Base-by-base conservation (phyloP, 2,888 invertebrate genomes). In the Oxycera nigricornis region DNA sequence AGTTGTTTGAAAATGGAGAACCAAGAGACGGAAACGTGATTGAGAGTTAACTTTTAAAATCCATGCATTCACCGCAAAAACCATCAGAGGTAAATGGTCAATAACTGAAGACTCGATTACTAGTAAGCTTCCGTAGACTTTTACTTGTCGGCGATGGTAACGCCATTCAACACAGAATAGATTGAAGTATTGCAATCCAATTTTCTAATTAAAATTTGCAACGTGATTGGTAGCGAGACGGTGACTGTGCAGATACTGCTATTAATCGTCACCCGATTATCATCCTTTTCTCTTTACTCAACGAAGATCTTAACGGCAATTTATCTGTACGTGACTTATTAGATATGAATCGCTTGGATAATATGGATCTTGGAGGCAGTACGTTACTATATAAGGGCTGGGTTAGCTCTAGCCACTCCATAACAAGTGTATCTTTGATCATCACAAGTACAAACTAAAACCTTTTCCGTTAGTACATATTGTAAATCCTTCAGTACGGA, bases 151-250 rank as follows among this genome's bases (percentile, higher is more conserved):
- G 46, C 14, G 46, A 11, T 46, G 46, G 17, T 46, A 46, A 17
- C 46, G 46, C 46, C 17, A 7, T 17, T 3, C 11, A 46, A 46
- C 17, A 46, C 46, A 46, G n/a, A 46, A 46, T 17, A 17, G 46
- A 46, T 46, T 14, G 14, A 17, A 7, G 17, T 7, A 20, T 20
- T 55, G 31, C 55, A 70, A 52, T 52, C 30, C 52, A 52, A 70
- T 70, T 70, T 52, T 55, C 20, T 55, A 55, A 70, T 70, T 70
- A 52, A 70, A 68, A 52, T 70, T 31, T 52, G n/a, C 52, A 31
- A 70, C 70, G 70, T 70, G 70, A 70, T 70, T 30, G 70, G 46
- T 52, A 30, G 9, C 31, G 24, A n/a, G 70, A 11, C 22, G 70
- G 31, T 20, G 14, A 20, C 22, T 28, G 20, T 52, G 30, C 22